Base-by-base conservation (phyloP, 2,797 vertebrate genomes). In the Phrynocephalus vlangalii region DNA sequence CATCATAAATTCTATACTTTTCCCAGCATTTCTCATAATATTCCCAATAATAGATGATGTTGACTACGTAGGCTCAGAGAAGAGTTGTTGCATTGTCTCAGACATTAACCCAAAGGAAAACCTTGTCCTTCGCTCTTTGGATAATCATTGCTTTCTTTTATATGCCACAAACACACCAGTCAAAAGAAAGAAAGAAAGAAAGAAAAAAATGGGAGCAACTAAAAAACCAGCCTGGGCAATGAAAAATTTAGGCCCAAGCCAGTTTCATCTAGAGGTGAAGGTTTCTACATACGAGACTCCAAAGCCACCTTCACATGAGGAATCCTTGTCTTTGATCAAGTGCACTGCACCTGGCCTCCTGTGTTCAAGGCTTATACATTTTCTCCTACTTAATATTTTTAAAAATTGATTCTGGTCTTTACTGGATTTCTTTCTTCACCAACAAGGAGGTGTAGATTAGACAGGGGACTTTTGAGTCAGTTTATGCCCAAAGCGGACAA, bases 401-500 rank as follows among this genome's bases (percentile, higher is more conserved):
- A 68, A 67, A 44, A 90, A 92, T 76, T 38, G 68, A 73, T 88
- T 93, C 66, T 85, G 24, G 71, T 87, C 93, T 87, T 89, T 87
- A 87, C 86, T 92, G 79, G 52, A 83, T 89, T 88, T 75, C 38
- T 86, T 79, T 1, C 44, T 92, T 90, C 93, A 83, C 73, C 0
- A 71, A 89, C 71, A 86, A 77, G 48, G 88, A 91, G 87, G 85
- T 73, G 87, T 79, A 92, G 90, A 93, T 95, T 94, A 93, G 91
- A 92, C 91, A 91, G 83, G 90, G 90, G 92, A 93, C 90, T 92
- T 90, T 93, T 30, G 82, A 94, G 86, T 92, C 82, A 95, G 85
- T 86, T 96, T 92, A 83, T 92, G 92, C 94, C 95, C 94, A 95
- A 82, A 96, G 92, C 92, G 92, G 88, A 90, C 88, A 76, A 91